A percentile compares a stretch with the other conserved stretches of the same genome.
phyloP scores from a whole-genome alignment of 2,797 vertebrate genomes.

The Lepus oiostolus region DNA sequence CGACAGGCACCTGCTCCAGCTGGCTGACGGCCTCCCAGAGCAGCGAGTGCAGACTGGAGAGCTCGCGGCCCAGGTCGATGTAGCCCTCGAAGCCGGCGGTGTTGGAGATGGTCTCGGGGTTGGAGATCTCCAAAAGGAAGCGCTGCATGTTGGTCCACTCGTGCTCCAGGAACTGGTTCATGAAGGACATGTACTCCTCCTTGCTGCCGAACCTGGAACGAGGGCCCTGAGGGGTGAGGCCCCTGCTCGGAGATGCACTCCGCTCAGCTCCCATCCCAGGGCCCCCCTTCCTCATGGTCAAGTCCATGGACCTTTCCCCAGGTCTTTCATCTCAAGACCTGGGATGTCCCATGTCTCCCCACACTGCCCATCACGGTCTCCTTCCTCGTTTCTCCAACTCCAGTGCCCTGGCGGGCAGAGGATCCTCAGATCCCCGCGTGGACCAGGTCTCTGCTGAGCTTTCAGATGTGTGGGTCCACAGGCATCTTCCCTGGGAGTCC shows the following conservation, averaged over 20 bases:
- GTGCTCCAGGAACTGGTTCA: slow-evolving; percentile 99
- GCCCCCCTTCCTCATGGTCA: not conserved
- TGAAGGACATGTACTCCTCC: slow-evolving; percentile 99
- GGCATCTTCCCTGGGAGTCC: not conserved
- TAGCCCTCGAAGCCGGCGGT: slow-evolving; percentile 98
- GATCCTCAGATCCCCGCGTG: not conserved
- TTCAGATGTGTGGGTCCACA: accelerated
- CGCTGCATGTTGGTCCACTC: slow-evolving; percentile 99
- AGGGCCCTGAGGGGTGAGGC: not conserved
- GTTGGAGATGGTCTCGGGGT: slow-evolving; percentile 98
- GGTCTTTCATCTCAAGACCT: not conserved
- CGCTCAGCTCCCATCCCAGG: not conserved
- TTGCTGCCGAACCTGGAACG: slow-evolving; percentile 96
- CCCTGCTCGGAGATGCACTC: not conserved
- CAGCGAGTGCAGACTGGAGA: slow-evolving; percentile 97
- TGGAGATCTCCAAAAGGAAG: slow-evolving; percentile 98
- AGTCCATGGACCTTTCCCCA: not conserved
- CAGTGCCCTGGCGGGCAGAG: not conserved
- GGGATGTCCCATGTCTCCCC: not conserved
- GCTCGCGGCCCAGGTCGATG: slow-evolving; percentile 97
- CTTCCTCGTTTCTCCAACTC: not conserved
- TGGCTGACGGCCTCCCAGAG: slow-evolving; percentile 96
- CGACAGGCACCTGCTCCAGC: slow-evolving; percentile 94
- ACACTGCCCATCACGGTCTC: not conserved
- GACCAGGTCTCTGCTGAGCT: not conserved